Percentiles rank a stretch among this genome's conserved stretches.
Evolutionary conservation across 2,888 invertebrate genomes (phyloP).

Genomic region (Napeogenes sylphis): DNA sequence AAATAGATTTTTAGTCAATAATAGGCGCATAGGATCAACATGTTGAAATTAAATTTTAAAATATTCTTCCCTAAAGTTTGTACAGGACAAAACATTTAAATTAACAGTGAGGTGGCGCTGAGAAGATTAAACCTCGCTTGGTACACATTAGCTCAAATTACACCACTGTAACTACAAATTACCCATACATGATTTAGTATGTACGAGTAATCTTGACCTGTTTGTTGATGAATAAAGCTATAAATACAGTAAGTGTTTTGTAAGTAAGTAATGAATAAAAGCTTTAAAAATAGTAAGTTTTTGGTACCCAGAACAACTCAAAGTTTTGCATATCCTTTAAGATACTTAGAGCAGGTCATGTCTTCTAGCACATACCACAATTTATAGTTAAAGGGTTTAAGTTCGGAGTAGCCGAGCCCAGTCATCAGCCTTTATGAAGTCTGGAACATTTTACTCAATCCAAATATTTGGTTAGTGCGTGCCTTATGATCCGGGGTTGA

Average conservation of each 20-base stretch:
- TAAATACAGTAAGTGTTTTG: too few species aligned
- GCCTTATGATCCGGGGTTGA: too few species aligned
- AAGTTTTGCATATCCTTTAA: neutral
- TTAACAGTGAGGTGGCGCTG: constrained; percentile 14
- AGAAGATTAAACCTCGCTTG: constrained; percentile 27
- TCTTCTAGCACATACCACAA: too few species aligned
- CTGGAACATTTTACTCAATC: too few species aligned
- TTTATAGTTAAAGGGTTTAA: too few species aligned
- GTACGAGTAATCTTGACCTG: neutral
- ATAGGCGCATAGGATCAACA: too few species aligned
- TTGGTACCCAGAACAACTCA: neutral
- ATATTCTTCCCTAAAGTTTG: neutral
- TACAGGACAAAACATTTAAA: constrained; percentile 4
- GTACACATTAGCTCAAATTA: constrained; percentile 49
- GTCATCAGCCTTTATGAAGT: too few species aligned
- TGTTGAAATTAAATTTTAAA: neutral
- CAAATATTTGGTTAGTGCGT: too few species aligned
- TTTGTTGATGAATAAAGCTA: neutral
- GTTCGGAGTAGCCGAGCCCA: too few species aligned
- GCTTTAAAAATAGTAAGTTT: neutral
- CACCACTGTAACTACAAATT: constrained; percentile 69
- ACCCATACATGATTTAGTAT: constrained; percentile 41
- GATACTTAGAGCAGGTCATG: neutral
- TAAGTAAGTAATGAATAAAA: too few species aligned
- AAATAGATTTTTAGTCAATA: too few species aligned